Evolutionary conservation across 2,113 vertebrate species (phyloP), one percentile per base, ranked within the genome.

Genomic region (Epinephelus lanceolatus): DNA sequence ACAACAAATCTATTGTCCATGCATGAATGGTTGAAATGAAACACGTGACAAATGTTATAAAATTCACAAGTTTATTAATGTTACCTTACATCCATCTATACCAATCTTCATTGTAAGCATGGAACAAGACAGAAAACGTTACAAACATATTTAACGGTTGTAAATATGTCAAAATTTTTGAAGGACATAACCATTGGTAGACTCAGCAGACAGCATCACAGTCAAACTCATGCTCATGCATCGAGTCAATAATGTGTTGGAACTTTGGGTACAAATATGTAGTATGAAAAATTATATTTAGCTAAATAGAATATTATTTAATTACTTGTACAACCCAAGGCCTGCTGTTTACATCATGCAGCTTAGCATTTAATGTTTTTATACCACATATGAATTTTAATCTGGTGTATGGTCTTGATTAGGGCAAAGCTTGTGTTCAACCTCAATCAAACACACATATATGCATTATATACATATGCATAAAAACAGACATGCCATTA

Each of bases 71-170:
- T 90, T 86, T 81, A 84, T 86, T 88, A 66, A 77, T 76, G 86
- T 95, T 95, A 95, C 94, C 95, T 95, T 93, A 91, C 87, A 91
- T 94, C 92, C 91, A 85, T 93, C 84, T 86, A 94, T 80, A 92
- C 90, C 93, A 89, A 88, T 93, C 94, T 95, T 93, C 94, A 89
- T 80, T 76, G 92, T 78, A 84, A 88, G 91, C 94, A 93, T 84
- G 87, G 61, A 91, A 94, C 84, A 92, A 88, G 87, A 92, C 80
- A 91, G 78, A 95, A 84, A 91, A 89, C 75, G 76, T 91, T 91
- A 89, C 88, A 91, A 94, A 92, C 89, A 89, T 4, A 59, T 55
- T 47, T 2, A 86, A 70, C 5, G 57, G 87, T 90, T 92, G 90
- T 88, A 86, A 89, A 90, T 73, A 88, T 78, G 79, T 57, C 42